Evolutionary conservation across 2,113 vertebrate genomes (phyloP), one percentile per base, ranked within the genome.

Genomic region (Lichenostomus cassidix): DNA sequence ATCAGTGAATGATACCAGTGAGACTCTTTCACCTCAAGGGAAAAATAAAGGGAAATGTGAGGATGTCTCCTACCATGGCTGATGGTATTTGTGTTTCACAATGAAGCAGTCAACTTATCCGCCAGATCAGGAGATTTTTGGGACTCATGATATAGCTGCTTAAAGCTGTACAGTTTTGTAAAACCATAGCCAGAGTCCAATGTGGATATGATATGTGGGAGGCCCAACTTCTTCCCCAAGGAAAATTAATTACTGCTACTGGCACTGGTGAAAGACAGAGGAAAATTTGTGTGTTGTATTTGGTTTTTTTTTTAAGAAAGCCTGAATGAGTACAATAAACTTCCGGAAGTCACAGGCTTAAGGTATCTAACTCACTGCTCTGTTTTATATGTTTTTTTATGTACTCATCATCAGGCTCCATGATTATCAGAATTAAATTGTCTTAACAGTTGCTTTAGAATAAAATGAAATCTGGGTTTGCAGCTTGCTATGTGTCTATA

Each of bases 11-110:
- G 62, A 39, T 11, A 62, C 10, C 60, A 47, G 12, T 3, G 11
- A 42, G 39, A 58, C 4, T 5, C n/a, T 62, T 74, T 83, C 10
- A 53, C 27, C 46, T 53, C 12, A 3, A 25, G 64, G 63, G 56
- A 80, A 49, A n/a, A 41, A 62, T 5, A 41, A 55, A 81, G 50
- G 76, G 53, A 41, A 33, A 71, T 1, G 1, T 27, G 52, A 83
- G 39, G n/a, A 67, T 39, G 29, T 70, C 84, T 67, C 3, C 8
- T 27, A 20, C 4, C 0, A 0, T 4, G 17, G 25, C 33, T 1
- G 6, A 47, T 6, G 25, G 14, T 21, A 39, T 37, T 29, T 68
- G 55, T 10, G 4, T 62, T 74, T 80, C 68, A 69, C 27, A 19
- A 70, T 10, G 21, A 50, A 70, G 17, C 1, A 20, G 24, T 27